These are phyloP conservation scores for Oreochromis tanganicae DNA, from an alignment of 2,113 vertebrate species.

Conservation along the genomic window DNA sequence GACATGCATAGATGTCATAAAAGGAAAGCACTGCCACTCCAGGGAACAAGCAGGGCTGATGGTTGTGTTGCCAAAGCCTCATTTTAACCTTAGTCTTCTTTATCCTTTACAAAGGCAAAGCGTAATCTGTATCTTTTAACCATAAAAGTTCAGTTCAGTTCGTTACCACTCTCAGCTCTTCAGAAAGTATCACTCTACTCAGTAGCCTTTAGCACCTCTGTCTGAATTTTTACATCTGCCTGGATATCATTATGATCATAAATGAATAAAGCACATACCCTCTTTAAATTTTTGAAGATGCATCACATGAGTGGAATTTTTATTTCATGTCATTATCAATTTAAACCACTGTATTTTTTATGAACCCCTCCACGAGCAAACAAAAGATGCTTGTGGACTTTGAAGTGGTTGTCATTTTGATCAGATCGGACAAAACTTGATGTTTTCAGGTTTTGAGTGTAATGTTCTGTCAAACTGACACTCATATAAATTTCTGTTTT, in stretches of 20 bases:
- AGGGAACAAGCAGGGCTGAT: neutral
- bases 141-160: neutral
- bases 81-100: neutral
- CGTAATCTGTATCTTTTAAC: neutral
- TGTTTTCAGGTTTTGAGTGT: neutral
- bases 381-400: neutral
- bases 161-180: neutral
- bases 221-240: neutral
- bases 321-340: neutral
- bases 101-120: neutral
- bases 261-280: neutral
- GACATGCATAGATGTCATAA: neutral
- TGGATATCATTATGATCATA: neutral
- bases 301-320: neutral
- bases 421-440: neutral
- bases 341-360: neutral
- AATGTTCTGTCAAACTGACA: neutral
- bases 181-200: neutral
- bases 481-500: neutral
- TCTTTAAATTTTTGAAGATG: neutral
- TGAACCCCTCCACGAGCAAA: neutral
- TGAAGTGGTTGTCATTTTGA: neutral
- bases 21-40: neutral
- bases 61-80: neutral
- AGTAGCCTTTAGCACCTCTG: neutral